Evolutionary conservation across 2,888 invertebrate genomes (phyloP), one percentile per base, ranked within the genome.

Genomic region (Callyntrura sp.): DNA sequence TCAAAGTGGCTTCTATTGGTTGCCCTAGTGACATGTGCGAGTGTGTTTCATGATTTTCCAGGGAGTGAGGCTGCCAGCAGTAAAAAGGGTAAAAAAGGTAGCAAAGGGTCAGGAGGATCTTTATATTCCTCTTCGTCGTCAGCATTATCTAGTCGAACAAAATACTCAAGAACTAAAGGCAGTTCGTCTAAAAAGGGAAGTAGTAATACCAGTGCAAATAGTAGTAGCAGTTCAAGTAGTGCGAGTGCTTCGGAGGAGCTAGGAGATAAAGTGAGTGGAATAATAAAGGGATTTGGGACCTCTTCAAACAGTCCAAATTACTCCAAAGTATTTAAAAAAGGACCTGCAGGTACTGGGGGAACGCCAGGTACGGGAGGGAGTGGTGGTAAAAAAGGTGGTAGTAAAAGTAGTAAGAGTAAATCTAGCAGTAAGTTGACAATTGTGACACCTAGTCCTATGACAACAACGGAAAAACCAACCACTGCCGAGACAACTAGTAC

Each of bases 281-380:
- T 90, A 0, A 85, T 68, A 17, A 65, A 85, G 57, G 62, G 55
- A 48, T 78, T 78, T 57, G 57, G 87, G 43, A 62, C 45, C 14
- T 35, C 83, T 12, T 8, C 76, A 1, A 84, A 35, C 14, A 73
- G 68, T 11, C 35, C 84, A 8, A 14, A 85, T 55, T 90, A 90
- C 43, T 90, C 89, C 8, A 90, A 90, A 73, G 89, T 90, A 14
- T 90, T 90, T 23, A 90, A 90, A 23, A 90, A 90, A 12, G 89
- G 89, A 1, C 79, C 89, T 45, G 51, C 60, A 35, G 60, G 73
- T 28, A 35, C 23, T 35, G 35, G 35, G 35, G 35, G 35, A 4
- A 35, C 35, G 6, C 35, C 35, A 35, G 35, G 65, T 55, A 60
- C 43, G 17, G 55, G 55, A n/a, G 51, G 62, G 55, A 70, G 78